These are phyloP conservation scores for Erebia ligea DNA, from an alignment of 2,888 invertebrate species.

Conservation along the genomic window DNA sequence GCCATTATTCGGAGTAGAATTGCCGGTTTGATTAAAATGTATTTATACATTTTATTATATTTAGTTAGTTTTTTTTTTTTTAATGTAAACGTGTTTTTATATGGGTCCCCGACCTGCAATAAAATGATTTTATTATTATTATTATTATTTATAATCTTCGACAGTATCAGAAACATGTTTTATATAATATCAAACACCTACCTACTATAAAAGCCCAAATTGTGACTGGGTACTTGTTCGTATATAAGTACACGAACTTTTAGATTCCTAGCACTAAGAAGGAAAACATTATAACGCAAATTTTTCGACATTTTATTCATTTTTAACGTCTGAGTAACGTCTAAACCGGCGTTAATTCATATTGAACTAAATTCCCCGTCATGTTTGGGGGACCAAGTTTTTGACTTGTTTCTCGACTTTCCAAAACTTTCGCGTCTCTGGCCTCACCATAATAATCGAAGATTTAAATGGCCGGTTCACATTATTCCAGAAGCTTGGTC, in stretches of 20 bases:
- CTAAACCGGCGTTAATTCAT: slow-evolving; percentile 20
- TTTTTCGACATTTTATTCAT: not conserved
- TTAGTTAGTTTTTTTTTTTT: too few species aligned
- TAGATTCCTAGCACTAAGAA: not conserved
- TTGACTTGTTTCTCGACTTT: slow-evolving; percentile 40
- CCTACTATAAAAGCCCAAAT: too few species aligned
- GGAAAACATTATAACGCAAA: not conserved
- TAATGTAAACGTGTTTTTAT: too few species aligned
- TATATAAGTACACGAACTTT: not conserved
- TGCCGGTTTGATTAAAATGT: too few species aligned
- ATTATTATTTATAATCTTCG: too few species aligned
- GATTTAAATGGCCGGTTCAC: slow-evolving; percentile 4
- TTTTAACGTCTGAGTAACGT: slow-evolving; percentile 6
- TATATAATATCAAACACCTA: too few species aligned
- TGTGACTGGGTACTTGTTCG: too few species aligned
- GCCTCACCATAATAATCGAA: slow-evolving; percentile 36
- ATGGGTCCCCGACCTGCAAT: too few species aligned
- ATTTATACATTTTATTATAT: too few species aligned
- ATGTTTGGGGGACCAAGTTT: slow-evolving; percentile 37
- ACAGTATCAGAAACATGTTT: too few species aligned
- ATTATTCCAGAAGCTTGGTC: not conserved
- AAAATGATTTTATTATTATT: too few species aligned
- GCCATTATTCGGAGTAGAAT: too few species aligned
- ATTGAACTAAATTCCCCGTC: slow-evolving; percentile 35
- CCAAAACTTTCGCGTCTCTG: slow-evolving; percentile 42